Base-by-base conservation (phyloP, 2,888 invertebrate genomes). In the Apotomis betuletana region DNA sequence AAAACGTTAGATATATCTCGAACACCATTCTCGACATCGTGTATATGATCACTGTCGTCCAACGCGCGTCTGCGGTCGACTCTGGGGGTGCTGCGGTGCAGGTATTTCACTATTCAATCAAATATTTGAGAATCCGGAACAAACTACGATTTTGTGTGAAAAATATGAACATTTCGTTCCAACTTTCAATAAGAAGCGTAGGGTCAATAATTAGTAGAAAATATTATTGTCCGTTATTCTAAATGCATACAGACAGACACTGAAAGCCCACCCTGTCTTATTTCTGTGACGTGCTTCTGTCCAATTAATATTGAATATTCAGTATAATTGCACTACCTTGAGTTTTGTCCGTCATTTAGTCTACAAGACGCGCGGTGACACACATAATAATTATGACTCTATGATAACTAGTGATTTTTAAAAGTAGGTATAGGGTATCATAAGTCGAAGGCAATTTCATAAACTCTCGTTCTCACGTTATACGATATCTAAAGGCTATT, bases 181-280 rank as follows among this genome's bases (percentile, higher is more conserved):
- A 76, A 76, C 73, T 77, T 76, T 68, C 70, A 77, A 76, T 77
- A 75, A 81, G 71, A 77, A 74, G 76, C 81, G 80, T 78, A 80
- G 79, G 80, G 79, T 82, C 81, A 81, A 81, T 77, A 83, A 84
- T 87, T 87, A 87, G 85, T 85, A 41, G 41, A 41, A 6, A 81
- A 85, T 84, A 89, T 92, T 93, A 93, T 93, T 92, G 92, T 92
- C 92, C 86, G 89, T 84, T 87, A 87, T 88, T 83, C 85, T 91
- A 89, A 89, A 90, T 90, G 89, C 88, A 86, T 88, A 87, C 85
- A 79, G 86, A 87, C 83, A 86, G 83, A 85, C 80, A 80, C 62
- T 62, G 46, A 55, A 64, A 76, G 76, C 74, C 76, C 84, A 89
- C 91, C 90, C 91, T 91, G 92, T 90, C 82, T 82, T 83, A 78